A percentile compares a stretch with the other conserved stretches of the same genome.
Conservation (phyloP, 2,888 invertebrate genomes). For the Chrysomela aeneicollis region DNA sequence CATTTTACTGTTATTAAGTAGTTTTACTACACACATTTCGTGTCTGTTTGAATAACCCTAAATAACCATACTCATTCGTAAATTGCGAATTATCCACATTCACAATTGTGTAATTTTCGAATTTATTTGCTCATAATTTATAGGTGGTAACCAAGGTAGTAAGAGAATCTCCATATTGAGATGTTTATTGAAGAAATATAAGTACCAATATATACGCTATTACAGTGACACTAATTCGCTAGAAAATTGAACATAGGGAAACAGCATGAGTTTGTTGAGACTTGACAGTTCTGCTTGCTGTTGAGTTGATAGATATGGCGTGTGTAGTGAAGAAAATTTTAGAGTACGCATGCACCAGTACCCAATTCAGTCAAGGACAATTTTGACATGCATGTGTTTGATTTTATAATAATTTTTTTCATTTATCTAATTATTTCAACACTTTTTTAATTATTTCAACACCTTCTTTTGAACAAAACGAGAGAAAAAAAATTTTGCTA, state of each 20-base stretch:
- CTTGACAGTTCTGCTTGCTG: too few relatives aligned
- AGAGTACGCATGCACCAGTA: too few relatives aligned
- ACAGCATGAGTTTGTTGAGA: too few relatives aligned
- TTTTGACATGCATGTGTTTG: too few relatives aligned
- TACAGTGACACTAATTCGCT: background rate
- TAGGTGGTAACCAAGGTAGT: background rate
- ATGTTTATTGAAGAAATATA: background rate
- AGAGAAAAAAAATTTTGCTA: too few relatives aligned
- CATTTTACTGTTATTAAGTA: background rate
- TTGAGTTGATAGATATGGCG: too few relatives aligned
- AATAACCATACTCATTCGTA: background rate
- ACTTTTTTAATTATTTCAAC: too few relatives aligned
- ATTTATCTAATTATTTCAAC: too few relatives aligned
- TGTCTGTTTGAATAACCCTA: background rate
- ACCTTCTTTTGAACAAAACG: too few relatives aligned
- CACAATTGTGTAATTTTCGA: background rate
- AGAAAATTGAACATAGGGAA: background rate
- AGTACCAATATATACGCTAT: background rate
- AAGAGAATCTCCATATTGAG: background rate
- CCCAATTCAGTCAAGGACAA: too few relatives aligned
- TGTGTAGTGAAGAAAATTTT: too few relatives aligned
- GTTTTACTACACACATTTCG: constrained; percentile 1
- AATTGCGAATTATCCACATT: background rate
- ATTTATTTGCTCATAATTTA: constrained; percentile 3
- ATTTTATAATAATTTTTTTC: too few relatives aligned